Conservation (phyloP, 2,888 invertebrate genomes). For the Coleophora flavipennella region DNA sequence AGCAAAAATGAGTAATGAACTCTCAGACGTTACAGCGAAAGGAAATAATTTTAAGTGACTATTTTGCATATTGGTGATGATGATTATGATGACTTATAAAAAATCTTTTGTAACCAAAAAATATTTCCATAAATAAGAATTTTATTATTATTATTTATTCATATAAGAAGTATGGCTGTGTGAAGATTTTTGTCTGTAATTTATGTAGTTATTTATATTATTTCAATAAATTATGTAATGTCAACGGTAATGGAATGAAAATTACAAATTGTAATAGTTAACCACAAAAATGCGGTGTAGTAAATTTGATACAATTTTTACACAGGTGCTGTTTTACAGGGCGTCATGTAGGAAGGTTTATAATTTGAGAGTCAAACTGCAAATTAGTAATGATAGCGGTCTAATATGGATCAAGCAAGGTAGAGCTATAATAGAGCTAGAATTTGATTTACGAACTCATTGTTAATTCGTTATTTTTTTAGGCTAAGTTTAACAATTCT, state of each 20-base stretch:
- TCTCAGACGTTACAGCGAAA: conserved; percentile 16
- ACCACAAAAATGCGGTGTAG: conserved; percentile 6
- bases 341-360: too few species aligned
- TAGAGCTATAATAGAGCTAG: too few species aligned
- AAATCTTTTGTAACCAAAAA: conserved; percentile 57
- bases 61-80: conserved; percentile 34
- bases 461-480: too few species aligned
- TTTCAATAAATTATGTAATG: conserved; percentile 25
- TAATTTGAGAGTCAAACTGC: too few species aligned
- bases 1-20: conserved; percentile 27
- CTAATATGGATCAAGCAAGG: too few species aligned
- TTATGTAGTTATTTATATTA: conserved; percentile 42
- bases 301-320: conserved; percentile 29
- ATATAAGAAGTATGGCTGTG: conserved; percentile 67
- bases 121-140: conserved; percentile 47
- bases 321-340: conserved; percentile 52
- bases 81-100: conserved; percentile 5
- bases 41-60: conserved; percentile 39
- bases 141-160: conserved; percentile 46
- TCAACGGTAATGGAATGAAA: conserved; percentile 10
- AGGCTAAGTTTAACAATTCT: too few species aligned
- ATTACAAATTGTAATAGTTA: conserved; percentile 6
- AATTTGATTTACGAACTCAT: too few species aligned
- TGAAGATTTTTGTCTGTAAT: conserved; percentile 58
- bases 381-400: too few species aligned